Evolutionary conservation across 2,888 invertebrate species (phyloP), one percentile per base, ranked within the genome.

Genomic region (Amiota minor): DNA sequence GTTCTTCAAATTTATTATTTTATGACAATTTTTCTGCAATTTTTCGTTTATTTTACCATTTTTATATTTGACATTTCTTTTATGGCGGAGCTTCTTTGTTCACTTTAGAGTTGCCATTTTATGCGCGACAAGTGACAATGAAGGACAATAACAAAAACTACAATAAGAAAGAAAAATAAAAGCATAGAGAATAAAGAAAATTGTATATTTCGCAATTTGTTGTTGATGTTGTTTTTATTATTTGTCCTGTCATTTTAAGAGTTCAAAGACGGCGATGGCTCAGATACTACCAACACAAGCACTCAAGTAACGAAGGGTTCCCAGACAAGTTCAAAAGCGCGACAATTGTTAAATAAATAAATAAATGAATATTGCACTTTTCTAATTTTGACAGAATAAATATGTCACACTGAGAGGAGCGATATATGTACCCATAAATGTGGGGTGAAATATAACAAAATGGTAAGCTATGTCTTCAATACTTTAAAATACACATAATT

Each of bases 321-420:
- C n/a, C 9, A 46, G 64, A 16, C 9, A 47, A 18, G 62, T 62
- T 62, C 62, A 62, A 62, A 35, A 12, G 53, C 10, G 59, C 14
- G 67, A 20, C 12, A 67, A 67, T 47, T 16, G 18, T 18, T 20
- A n/a, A 64, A 16, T 47, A n/a, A 64, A 16, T 47, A 53, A 72
- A 72, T 56, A 72, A 70, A 49, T 64, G 49, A 73, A 68, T 68
- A 68, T 53, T 68, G 71, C 67, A 71, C 71, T 72, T 64, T 76
- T 72, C 69, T 68, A 72, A 74, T 72, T 76, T 71, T 73, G 74
- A 74, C 72, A 72, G 71, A 65, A 68, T 56, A 49, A 72, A 72
- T 71, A 69, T 74, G 74, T 71, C 74, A 72, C 62, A 59, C 0
- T 6, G 35, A 35, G 6, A 35, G 6, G 2, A 35, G 6, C 6